Percentiles rank a stretch among this genome's conserved stretches.
These are phyloP conservation scores for Palythoa grandis DNA, from an alignment of 92 coral and sea anemone species.

Conservation along the genomic window DNA sequence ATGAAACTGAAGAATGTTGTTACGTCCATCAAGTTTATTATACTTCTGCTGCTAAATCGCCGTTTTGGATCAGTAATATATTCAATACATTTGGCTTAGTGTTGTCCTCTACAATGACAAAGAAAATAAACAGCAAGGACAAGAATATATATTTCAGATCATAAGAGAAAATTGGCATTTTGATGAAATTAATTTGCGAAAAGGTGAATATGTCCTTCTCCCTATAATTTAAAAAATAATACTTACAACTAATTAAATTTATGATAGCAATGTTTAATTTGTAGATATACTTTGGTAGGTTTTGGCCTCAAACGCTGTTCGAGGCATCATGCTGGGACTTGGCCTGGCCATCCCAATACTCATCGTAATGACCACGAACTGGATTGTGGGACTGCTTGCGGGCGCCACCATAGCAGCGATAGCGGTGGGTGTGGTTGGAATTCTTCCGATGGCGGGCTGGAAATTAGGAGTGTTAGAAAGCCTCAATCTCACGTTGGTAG, in stretches of 20 bases:
- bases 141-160: too few relatives aligned
- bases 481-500: conserved; percentile 91
- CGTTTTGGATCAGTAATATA: too few relatives aligned
- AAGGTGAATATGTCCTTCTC: too few relatives aligned
- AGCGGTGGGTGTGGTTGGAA: conserved; percentile 91
- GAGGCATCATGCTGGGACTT: conserved; percentile 86
- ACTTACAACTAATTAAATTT: neutral
- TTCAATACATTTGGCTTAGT: too few relatives aligned
- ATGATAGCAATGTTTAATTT: too few relatives aligned
- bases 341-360: conserved; percentile 82
- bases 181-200: neutral
- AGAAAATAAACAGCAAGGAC: too few relatives aligned
- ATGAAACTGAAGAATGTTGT: too few relatives aligned
- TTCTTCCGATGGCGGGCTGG: conserved; percentile 94
- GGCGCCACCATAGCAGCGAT: conserved; percentile 83
- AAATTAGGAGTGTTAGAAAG: conserved; percentile 94
- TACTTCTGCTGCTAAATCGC: too few relatives aligned
- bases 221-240: neutral
- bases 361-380: conserved; percentile 91
- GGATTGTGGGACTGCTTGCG: conserved; percentile 93
- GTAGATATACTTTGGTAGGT: conserved; percentile 54
- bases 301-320: conserved; percentile 93
- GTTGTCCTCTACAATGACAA: too few relatives aligned
- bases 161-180: too few relatives aligned
- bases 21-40: too few relatives aligned